phyloP scores from a whole-genome alignment of 2,888 invertebrate species.

The Athalia circularis region DNA sequence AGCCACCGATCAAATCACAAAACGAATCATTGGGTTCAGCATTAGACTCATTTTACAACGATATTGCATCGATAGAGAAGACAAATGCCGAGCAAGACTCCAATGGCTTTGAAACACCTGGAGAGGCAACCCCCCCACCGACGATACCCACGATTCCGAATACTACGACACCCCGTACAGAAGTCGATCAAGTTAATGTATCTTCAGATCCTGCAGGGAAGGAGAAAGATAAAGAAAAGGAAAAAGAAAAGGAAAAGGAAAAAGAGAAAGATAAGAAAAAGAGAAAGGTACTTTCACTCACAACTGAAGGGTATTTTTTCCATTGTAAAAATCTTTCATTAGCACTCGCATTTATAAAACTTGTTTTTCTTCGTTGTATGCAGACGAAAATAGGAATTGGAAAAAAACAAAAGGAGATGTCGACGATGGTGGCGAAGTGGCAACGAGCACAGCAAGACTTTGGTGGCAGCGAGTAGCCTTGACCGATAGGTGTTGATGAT shows the following conservation, averaged over 20 bases:
- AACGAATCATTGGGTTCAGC: slow-evolving; percentile 73
- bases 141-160: background rate
- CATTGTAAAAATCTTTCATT: background rate
- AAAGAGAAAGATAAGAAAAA: slow-evolving; percentile 32
- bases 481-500: no score
- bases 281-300: slow-evolving; percentile 22
- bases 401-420: slow-evolving; percentile 83
- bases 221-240: slow-evolving; percentile 63
- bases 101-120: background rate
- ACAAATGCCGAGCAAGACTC: slow-evolving; percentile 53
- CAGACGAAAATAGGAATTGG: slow-evolving; percentile 79
- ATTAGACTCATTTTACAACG: slow-evolving; percentile 79
- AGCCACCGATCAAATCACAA: slow-evolving; percentile 69
- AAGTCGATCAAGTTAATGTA: slow-evolving; percentile 47
- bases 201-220: slow-evolving; percentile 61
- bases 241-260: slow-evolving; percentile 70
- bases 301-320: background rate
- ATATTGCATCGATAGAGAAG: slow-evolving; percentile 77
- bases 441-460: slow-evolving; percentile 80
- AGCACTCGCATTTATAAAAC: background rate
- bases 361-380: background rate
- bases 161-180: slow-evolving; percentile 36
- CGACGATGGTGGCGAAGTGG: slow-evolving; percentile 84
- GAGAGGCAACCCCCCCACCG: background rate
- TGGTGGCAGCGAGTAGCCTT: slow-evolving; percentile 51